Percentiles rank a stretch among this genome's conserved stretches.
Conservation (phyloP, 2,797 vertebrate genomes). For the Tapirus indicus region DNA sequence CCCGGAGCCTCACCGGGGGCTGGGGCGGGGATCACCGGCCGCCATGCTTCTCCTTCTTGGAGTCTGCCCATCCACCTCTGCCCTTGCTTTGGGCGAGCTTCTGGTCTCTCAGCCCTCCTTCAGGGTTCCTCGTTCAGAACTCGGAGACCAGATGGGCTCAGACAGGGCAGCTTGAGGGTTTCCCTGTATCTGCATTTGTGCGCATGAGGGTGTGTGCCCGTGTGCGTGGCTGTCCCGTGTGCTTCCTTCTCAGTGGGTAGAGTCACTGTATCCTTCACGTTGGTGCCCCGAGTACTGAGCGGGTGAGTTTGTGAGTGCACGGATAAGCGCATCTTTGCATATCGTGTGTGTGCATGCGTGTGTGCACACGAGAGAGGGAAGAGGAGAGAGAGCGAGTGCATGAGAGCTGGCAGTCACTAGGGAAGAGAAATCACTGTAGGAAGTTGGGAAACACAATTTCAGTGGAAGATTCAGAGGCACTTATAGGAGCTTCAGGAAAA, state of each 20-base stretch:
- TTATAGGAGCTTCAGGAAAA: slow-evolving; percentile 68
- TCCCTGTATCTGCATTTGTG: rapidly evolving
- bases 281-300: background rate
- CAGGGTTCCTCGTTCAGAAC: background rate
- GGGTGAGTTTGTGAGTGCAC: background rate
- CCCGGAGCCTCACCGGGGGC: background rate
- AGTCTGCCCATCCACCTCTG: background rate
- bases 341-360: rapidly evolving
- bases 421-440: slow-evolving; percentile 45
- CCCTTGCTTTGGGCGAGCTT: no score
- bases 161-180: background rate
- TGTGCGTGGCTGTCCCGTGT: rapidly evolving
- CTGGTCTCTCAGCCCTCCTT: background rate
- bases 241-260: rapidly evolving
- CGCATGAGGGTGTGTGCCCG: rapidly evolving
- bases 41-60: rapidly evolving
- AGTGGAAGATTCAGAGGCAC: slow-evolving; percentile 69
- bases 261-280: rapidly evolving
- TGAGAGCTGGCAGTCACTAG: background rate
- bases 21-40: background rate
- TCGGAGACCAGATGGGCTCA: background rate
- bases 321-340: background rate
- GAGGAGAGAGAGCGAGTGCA: background rate
- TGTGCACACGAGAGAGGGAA: rapidly evolving
- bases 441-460: slow-evolving; percentile 72